Conservation (phyloP, 2,113 vertebrate genomes). For the Syngnathoides biaculeatus region DNA sequence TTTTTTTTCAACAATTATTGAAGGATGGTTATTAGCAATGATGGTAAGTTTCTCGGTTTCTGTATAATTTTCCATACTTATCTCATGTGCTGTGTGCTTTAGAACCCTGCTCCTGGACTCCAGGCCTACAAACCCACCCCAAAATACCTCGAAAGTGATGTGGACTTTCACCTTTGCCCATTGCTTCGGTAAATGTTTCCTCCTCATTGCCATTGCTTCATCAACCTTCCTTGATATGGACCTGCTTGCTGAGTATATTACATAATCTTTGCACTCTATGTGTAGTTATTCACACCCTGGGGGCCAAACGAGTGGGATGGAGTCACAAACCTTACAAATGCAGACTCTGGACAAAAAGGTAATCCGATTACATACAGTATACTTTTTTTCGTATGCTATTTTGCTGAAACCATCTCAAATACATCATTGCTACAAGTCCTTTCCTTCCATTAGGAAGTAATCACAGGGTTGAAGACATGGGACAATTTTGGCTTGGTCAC, state of each 20-base stretch:
- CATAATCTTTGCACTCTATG: not conserved
- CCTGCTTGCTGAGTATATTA: not conserved
- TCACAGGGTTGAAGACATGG: conserved; percentile 80
- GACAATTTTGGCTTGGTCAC: conserved; percentile 72
- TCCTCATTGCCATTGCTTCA: too few species aligned
- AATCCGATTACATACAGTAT: conserved; percentile 8
- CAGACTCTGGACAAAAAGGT: conserved; percentile 79
- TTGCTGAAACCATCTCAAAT: not conserved
- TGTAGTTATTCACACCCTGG: conserved; percentile 65
- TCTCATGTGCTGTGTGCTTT: conserved; percentile 1
- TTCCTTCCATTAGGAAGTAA: conserved; percentile 46
- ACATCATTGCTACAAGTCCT: not conserved
- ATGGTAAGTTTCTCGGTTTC: not conserved
- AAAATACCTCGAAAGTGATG: conserved; percentile 76
- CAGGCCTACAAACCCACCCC: conserved; percentile 71
- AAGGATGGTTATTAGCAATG: not conserved
- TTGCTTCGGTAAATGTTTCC: conserved; percentile 63
- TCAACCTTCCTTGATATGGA: not conserved
- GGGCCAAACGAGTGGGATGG: conserved; percentile 41
- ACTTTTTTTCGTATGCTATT: not conserved
- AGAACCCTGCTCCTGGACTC: conserved; percentile 87
- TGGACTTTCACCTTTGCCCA: conserved; percentile 84
- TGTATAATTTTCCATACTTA: not conserved
- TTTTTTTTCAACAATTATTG: not conserved
- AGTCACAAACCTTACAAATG: conserved; percentile 63